Conservation (phyloP, 2,888 invertebrate genomes). For the Coecobrya sp. region DNA sequence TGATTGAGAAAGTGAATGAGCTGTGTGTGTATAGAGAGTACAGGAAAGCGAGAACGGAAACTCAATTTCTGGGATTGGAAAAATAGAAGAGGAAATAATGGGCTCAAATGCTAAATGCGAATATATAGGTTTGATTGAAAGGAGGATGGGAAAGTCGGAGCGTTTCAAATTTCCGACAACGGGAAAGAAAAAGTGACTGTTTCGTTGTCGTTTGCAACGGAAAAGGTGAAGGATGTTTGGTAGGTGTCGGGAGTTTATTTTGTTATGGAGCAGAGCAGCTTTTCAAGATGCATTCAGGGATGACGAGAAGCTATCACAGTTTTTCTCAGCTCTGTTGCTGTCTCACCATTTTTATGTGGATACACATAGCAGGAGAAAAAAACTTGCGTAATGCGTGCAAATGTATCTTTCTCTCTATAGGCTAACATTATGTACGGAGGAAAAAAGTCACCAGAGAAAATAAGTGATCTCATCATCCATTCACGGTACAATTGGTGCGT, state of each 20-base stretch:
- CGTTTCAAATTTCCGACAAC: not conserved
- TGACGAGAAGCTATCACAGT: not conserved
- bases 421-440: too few species aligned
- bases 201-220: not conserved
- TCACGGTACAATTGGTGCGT: not conserved
- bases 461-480: conserved; percentile 44
- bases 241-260: not conserved
- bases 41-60: conserved; percentile 7
- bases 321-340: too few species aligned
- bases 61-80: conserved; percentile 13
- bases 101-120: not conserved
- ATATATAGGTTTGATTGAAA: not conserved
- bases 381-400: too few species aligned
- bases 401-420: too few species aligned
- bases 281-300: not conserved
- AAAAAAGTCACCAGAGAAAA: conserved; percentile 39
- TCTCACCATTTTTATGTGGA: too few species aligned
- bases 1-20: not conserved
- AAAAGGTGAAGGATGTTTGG: not conserved
- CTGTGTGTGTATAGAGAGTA: not conserved
- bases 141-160: not conserved
- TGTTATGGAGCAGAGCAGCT: not conserved
- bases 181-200: not conserved
- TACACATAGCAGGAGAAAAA: too few species aligned
- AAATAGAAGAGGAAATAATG: not conserved